phyloP scores from a whole-genome alignment of 2,797 vertebrate species.

The Megaceryle alcyon region DNA sequence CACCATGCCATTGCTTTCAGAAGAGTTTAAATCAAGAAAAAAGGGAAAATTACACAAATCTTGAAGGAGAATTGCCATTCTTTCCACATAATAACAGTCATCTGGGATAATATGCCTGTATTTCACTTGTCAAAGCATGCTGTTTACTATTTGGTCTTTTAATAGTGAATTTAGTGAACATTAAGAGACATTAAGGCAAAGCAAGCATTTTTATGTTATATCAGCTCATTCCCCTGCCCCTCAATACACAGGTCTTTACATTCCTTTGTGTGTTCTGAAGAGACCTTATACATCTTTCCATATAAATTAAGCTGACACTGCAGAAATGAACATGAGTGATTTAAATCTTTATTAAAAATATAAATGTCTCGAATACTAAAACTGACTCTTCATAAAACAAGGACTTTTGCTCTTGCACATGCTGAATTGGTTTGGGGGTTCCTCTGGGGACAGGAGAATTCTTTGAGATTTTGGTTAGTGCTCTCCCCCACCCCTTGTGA shows the following conservation, averaged over 20 bases:
- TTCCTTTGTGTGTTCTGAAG: not conserved
- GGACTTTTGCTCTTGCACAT: not conserved
- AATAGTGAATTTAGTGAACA: slow-evolving; percentile 64
- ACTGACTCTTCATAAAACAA: not conserved
- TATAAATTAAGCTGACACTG: slow-evolving; percentile 29
- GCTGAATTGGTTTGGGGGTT: not conserved
- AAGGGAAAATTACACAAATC: slow-evolving; percentile 74
- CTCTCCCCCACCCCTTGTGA: not conserved
- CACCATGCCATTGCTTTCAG: slow-evolving; percentile 63
- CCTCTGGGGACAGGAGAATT: not conserved
- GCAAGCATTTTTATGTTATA: slow-evolving; percentile 47
- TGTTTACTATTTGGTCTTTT: slow-evolving; percentile 69
- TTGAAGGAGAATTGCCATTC: slow-evolving; percentile 68
- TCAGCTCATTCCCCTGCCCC: slow-evolving; percentile 35
- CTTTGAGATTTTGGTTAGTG: not conserved
- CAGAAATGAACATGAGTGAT: not conserved
- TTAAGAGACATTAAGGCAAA: slow-evolving; percentile 64
- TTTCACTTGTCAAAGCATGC: slow-evolving; percentile 69
- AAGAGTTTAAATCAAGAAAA: slow-evolving; percentile 71
- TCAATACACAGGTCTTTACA: not conserved
- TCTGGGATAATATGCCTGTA: slow-evolving; percentile 52
- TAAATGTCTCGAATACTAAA: not conserved
- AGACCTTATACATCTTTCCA: not conserved
- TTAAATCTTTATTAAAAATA: slow-evolving; percentile 61
- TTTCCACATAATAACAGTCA: slow-evolving; percentile 66